phyloP scores from a whole-genome alignment of 2,888 invertebrate species.

The Laothoe populi region DNA sequence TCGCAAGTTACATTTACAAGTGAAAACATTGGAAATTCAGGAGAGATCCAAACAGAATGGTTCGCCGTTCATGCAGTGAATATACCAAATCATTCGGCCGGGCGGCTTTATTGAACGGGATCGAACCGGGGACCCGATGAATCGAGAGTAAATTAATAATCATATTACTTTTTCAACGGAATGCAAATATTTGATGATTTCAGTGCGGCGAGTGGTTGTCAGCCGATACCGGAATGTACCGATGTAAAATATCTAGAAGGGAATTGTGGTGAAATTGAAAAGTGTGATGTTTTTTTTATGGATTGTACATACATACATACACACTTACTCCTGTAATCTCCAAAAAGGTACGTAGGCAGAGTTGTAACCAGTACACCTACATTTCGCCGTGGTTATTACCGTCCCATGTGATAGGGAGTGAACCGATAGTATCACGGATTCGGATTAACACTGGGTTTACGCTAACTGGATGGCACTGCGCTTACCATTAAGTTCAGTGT shows the following conservation, averaged over 20 bases:
- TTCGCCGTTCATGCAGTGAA: conserved; percentile 13
- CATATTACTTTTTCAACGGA: conserved; percentile 81
- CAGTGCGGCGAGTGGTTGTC: conserved; percentile 63
- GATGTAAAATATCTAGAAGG: conserved; percentile 26
- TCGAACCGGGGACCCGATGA: conserved; percentile 64
- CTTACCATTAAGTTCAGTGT: too few species aligned
- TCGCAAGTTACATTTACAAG: conserved; percentile 3
- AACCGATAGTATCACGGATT: too few species aligned
- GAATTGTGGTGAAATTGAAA: neutral
- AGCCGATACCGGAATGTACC: conserved; percentile 39
- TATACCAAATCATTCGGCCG: conserved; percentile 24
- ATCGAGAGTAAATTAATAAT: conserved; percentile 82
- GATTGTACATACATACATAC: too few species aligned
- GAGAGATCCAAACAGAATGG: neutral
- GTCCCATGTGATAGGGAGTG: too few species aligned
- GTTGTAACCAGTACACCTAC: too few species aligned
- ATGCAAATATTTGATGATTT: conserved; percentile 83
- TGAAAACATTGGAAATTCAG: neutral
- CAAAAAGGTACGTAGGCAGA: too few species aligned
- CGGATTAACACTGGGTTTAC: too few species aligned
- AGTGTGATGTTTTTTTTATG: neutral
- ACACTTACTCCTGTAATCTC: too few species aligned
- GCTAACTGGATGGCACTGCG: too few species aligned
- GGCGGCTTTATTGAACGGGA: conserved; percentile 60
- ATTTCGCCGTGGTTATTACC: too few species aligned